Percentiles rank a stretch among this genome's conserved stretches.
These are phyloP conservation scores for Hipparchia sbordonii DNA, from an alignment of 2,888 invertebrate species.

Conservation along the genomic window DNA sequence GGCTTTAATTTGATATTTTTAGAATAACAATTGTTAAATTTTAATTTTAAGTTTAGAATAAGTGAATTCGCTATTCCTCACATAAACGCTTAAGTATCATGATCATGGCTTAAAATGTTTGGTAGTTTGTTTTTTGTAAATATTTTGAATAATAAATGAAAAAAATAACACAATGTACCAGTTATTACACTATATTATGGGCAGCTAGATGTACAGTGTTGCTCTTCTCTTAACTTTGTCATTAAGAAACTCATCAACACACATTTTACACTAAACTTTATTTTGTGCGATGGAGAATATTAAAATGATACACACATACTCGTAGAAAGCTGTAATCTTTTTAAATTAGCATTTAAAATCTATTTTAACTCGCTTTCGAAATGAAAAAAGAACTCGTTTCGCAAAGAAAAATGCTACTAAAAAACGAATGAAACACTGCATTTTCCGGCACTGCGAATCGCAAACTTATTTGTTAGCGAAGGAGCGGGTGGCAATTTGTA, in stretches of 20 bases:
- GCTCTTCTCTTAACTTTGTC: too few species aligned
- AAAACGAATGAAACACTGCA: conserved; percentile 20
- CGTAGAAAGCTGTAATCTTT: background rate
- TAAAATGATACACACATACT: background rate
- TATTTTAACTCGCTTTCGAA: background rate
- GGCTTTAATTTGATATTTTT: too few species aligned
- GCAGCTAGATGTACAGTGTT: too few species aligned
- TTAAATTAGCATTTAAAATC: conserved; percentile 15
- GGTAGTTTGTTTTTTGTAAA: too few species aligned
- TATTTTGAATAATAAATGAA: too few species aligned
- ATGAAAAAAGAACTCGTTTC: background rate
- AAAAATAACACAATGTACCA: too few species aligned
- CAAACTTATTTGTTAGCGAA: conserved; percentile 3
- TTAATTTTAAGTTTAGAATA: too few species aligned
- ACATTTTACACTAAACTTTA: background rate
- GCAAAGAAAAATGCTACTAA: conserved; percentile 14
- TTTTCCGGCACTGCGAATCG: conserved; percentile 18
- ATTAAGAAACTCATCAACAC: background rate
- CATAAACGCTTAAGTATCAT: too few species aligned
- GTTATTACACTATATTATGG: too few species aligned
- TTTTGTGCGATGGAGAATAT: background rate
- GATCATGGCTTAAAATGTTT: too few species aligned
- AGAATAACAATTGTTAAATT: too few species aligned
- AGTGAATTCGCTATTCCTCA: too few species aligned
- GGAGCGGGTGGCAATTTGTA: background rate